These are phyloP conservation scores for Patella pellucida DNA, from an alignment of 2,888 invertebrate species.

Conservation along the genomic window DNA sequence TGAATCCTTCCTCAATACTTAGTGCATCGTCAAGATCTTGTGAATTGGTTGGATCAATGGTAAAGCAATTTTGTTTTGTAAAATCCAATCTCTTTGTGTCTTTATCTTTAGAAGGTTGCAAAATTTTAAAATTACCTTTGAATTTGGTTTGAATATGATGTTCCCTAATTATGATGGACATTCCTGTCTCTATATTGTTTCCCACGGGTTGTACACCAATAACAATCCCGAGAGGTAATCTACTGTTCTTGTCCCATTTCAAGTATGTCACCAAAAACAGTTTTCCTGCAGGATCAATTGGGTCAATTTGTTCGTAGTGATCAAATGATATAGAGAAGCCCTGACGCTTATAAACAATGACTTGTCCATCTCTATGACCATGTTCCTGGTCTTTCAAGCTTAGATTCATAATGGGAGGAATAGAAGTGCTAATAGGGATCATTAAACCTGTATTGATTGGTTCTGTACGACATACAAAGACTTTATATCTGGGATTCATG, in stretches of 20 bases:
- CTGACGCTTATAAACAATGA: conserved; percentile 40
- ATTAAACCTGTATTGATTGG: conserved; percentile 55
- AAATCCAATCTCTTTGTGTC: conserved; percentile 40
- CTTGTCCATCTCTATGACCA: conserved; percentile 45
- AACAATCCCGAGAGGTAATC: conserved; percentile 61
- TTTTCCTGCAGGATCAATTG: conserved; percentile 42
- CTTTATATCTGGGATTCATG: conserved; percentile 46
- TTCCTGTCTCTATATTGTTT: conserved; percentile 41
- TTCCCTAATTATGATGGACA: conserved; percentile 56
- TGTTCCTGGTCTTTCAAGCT: conserved; percentile 25
- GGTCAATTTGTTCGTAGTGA: conserved; percentile 54
- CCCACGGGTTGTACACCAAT: conserved; percentile 57
- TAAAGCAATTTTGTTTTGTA: conserved; percentile 50
- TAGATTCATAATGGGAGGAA: conserved; percentile 57
- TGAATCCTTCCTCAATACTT: conserved; percentile 51
- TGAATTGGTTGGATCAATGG: conserved; percentile 41
- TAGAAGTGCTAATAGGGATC: conserved; percentile 56
- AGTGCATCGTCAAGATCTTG: conserved; percentile 50
- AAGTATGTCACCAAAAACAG: conserved; percentile 63
- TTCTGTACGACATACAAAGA: conserved; percentile 62
- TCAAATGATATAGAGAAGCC: conserved; percentile 40
- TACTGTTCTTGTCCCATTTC: conserved; percentile 55
- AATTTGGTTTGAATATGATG: conserved; percentile 48
- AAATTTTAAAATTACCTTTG: conserved; percentile 28
- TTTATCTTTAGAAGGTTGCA: background rate